Evolutionary conservation across 1,140 invertebrate genomes (phyloP).

Genomic region (Neodiprion pinetum): DNA sequence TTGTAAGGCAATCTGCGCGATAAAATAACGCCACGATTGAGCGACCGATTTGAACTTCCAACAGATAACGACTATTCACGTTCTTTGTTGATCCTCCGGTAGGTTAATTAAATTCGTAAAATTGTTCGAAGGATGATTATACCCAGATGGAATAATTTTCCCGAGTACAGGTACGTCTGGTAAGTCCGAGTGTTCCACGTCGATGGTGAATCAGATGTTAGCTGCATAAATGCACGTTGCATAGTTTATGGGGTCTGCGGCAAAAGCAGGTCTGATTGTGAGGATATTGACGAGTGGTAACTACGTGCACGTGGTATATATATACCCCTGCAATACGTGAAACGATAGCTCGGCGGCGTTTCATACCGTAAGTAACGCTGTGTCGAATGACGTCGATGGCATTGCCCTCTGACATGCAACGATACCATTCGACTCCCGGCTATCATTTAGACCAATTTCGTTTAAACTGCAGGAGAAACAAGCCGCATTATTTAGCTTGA

Average conservation of each 20-base stretch:
- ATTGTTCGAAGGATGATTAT: too few species aligned
- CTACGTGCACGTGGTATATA: slow-evolving; percentile 10
- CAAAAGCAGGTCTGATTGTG: background rate
- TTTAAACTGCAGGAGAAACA: slow-evolving; percentile 32
- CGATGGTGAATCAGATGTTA: too few species aligned
- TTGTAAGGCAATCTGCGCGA: too few species aligned
- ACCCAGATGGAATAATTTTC: too few species aligned
- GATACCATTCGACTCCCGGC: slow-evolving; percentile 42
- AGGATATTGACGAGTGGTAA: background rate
- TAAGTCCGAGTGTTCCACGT: too few species aligned
- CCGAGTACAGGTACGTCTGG: too few species aligned
- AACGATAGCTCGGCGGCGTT: background rate
- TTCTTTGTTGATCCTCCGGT: too few species aligned
- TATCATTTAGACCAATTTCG: slow-evolving; percentile 55
- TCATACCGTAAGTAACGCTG: background rate
- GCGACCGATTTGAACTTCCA: too few species aligned
- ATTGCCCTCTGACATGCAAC: slow-evolving; percentile 57
- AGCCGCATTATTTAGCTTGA: background rate
- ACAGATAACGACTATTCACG: too few species aligned
- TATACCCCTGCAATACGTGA: background rate
- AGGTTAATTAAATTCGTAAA: too few species aligned
- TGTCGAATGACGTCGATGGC: slow-evolving; percentile 22
- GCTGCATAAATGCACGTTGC: slow-evolving; percentile 8
- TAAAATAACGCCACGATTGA: too few species aligned
- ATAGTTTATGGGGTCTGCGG: background rate